Percentiles rank a stretch among this genome's conserved stretches.
Evolutionary conservation across 2,113 vertebrate species (phyloP).

Genomic region (Onychorhynchus coronatus): DNA sequence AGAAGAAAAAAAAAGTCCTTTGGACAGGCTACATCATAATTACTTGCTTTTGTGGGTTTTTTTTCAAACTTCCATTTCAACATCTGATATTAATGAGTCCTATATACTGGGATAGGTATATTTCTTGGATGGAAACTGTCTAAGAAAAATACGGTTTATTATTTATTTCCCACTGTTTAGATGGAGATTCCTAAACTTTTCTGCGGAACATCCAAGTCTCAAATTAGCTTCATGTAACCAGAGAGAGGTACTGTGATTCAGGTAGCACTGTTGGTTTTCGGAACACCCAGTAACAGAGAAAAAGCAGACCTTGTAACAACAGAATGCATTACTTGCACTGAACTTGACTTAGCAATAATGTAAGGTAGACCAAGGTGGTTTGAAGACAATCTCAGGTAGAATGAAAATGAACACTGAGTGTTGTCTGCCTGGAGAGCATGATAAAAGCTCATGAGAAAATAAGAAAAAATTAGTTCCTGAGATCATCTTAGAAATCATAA

Average conservation of each 20-base stretch:
- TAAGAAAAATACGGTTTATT: background rate
- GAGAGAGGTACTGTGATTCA: background rate
- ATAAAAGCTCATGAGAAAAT: background rate
- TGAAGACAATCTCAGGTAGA: background rate
- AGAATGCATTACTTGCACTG: background rate
- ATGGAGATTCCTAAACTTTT: background rate
- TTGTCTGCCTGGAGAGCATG: background rate
- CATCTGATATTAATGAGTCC: background rate
- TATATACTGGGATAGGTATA: background rate
- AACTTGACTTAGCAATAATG: background rate
- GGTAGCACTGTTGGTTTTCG: background rate
- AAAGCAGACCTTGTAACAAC: background rate
- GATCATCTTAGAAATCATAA: background rate
- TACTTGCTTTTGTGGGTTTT: background rate
- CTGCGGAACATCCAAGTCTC: background rate
- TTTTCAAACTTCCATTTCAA: background rate
- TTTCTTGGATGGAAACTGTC: background rate
- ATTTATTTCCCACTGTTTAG: background rate
- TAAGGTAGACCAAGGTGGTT: background rate
- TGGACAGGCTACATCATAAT: accelerated
- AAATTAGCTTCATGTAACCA: background rate
- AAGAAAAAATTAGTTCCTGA: background rate
- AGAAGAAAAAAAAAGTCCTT: background rate
- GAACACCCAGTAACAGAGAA: background rate
- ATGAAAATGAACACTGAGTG: background rate